Conservation (phyloP, 2,113 vertebrate species). For the Neotoma lepida region DNA sequence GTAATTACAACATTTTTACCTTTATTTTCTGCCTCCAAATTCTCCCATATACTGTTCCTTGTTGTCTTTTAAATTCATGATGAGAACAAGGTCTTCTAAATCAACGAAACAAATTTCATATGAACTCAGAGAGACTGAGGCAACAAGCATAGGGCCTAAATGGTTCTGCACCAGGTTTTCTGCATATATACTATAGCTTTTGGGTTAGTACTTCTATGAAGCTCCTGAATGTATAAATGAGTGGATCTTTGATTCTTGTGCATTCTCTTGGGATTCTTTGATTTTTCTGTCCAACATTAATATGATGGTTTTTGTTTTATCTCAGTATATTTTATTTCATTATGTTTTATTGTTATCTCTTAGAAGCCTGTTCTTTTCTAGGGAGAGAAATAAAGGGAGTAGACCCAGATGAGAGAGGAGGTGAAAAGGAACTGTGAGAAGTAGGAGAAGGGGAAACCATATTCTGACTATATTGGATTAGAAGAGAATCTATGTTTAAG, state of each 20-base stretch:
- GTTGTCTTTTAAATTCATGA: neutral
- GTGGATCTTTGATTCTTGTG: too few relatives aligned
- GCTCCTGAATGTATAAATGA: neutral
- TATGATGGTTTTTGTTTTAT: neutral
- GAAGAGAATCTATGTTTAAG: neutral
- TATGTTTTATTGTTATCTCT: neutral
- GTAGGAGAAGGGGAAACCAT: too few relatives aligned
- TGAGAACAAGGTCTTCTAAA: neutral
- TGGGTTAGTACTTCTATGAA: neutral
- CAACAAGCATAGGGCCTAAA: neutral
- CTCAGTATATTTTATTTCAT: neutral
- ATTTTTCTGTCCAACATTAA: neutral
- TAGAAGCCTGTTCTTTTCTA: neutral
- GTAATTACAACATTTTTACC: neutral
- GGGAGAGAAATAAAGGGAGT: neutral
- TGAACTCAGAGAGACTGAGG: too few relatives aligned
- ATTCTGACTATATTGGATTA: neutral
- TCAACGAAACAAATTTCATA: neutral
- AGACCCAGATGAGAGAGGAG: neutral
- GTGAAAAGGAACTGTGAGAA: neutral
- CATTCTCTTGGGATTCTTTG: neutral
- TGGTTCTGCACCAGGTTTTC: neutral
- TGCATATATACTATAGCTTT: neutral
- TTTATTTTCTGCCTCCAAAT: neutral
- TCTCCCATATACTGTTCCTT: neutral